Evolutionary conservation across 2,888 invertebrate species (phyloP), one percentile per base, ranked within the genome.

Genomic region (Thereva nobilitata): DNA sequence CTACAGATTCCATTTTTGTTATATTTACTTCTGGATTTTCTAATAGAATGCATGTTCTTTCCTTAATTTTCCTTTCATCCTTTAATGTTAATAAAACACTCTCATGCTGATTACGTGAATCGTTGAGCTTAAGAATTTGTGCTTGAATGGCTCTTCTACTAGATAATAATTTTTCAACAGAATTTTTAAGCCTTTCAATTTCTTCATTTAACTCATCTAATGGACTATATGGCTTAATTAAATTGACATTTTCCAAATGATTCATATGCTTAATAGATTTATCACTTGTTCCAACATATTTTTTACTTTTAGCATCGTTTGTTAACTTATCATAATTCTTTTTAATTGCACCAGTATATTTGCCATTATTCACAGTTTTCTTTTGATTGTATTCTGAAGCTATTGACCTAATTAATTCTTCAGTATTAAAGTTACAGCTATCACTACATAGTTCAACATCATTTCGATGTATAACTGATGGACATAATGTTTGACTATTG

Each of bases 11-110:
- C 66, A 89, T 77, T 78, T 87, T 87, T 4, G 76, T 74, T 47
- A 86, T 75, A 75, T 87, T 88, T 53, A 84, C 84, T 55, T 85
- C 84, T 4, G 89, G 87, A 73, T 88, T 84, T 42, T 86, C 87
- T 56, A 90, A 76, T 47, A 91, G 82, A 64, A 88, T 85, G 56
- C 87, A 82, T 0, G 88, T 87, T 74, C 85, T 84, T 65, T 84
- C 83, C 73, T 86, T 85, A 4, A 87, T 78, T 72, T 85, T 84
- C 3, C 81, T 79, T 68, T 83, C 79, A 7, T 81, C 77, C 64
- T 82, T 76, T 4, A 78, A 75, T 37, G 78, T 74, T 70, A 77
- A 76, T n/a, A 84, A 74, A 40, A 79, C 76, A 56, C 81, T 53
- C 35, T 72, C 81, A 68, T 85, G 82, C 70, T 82, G 77, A 61